Base-by-base conservation (phyloP, 2,888 invertebrate species). In the Tachina lurida region DNA sequence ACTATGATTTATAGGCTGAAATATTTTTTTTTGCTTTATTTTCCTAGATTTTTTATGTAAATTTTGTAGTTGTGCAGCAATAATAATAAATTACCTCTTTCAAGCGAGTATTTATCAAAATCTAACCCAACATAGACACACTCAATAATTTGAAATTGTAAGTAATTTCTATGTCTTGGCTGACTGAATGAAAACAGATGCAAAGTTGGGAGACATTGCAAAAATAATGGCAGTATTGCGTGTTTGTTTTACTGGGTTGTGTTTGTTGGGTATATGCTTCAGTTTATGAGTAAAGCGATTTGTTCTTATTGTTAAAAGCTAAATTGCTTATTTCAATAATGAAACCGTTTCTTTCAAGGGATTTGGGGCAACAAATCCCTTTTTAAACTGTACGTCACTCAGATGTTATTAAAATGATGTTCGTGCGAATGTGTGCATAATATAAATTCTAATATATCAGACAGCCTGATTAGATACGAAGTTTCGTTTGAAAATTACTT, bases 311-410 rank as follows among this genome's bases (percentile, higher is more conserved):
- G 39, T 65, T 67, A 47, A 67, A 13, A 31, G 65, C 56, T 19
- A 74, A 76, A 67, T 47, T 76, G 19, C 22, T 76, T 67, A 56
- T 76, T 76, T 76, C 22, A 60, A 15, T 77, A 68, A 68, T 77
- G 68, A 77, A 79, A 56, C 12, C 19, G 19, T 10, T 19, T 19
- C 45, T 73, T 71, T 79, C 71, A 63, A 56, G 56, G 71, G 56
- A 73, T 58, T 76, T 47, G 3, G 62, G 15, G 19, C 10, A 52
- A 52, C 41, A 43, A 52, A 8, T 43, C n/a, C 10, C 31, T 13
- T 56, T 19, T 39, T 13, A 62, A 41, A 19, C 12, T 41, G 17
- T 47, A 17, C 39, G 60, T 73, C 58, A 49, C 15, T 54, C 56
- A 58, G 12, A 52, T 68, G 60, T 63, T 71, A 3, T 31, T n/a